Evolutionary conservation across 2,797 vertebrate species (phyloP).

Genomic region (Selene dorsalis): DNA sequence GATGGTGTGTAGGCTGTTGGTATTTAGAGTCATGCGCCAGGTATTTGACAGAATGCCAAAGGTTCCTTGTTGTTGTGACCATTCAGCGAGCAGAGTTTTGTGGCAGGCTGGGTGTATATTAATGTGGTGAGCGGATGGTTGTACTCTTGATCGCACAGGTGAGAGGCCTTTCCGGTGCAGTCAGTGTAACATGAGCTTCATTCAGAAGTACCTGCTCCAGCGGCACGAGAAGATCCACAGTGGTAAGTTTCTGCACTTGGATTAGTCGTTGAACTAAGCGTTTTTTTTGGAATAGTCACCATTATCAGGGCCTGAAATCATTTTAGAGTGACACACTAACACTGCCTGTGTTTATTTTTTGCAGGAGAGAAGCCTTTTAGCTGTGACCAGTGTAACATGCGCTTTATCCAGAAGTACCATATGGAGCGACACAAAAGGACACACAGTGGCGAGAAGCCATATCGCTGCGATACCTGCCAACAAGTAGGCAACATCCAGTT

Average conservation of each 20-base stretch:
- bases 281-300: no score
- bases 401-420: conserved; percentile 99
- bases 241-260: conserved; percentile 76
- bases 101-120: conserved; percentile 48
- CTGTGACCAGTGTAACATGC: conserved; percentile 99
- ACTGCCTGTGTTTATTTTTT: conserved; percentile 23
- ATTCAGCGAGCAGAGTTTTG: neutral
- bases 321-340: no score
- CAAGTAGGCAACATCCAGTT: conserved; percentile 81
- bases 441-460: conserved; percentile 99
- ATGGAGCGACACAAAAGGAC: conserved; percentile 99
- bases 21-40: neutral
- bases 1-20: neutral
- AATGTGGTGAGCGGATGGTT: conserved; percentile 72
- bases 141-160: conserved; percentile 84
- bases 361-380: conserved; percentile 97
- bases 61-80: neutral
- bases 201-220: conserved; percentile 98
- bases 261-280: no score
- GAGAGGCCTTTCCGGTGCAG: conserved; percentile 99
- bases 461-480: conserved; percentile 99
- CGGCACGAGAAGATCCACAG: conserved; percentile 99
- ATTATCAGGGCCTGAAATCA: no score
- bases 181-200: conserved; percentile 99
- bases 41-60: neutral